phyloP scores from a whole-genome alignment of 2,113 vertebrate species.

The Halcyon senegalensis region DNA sequence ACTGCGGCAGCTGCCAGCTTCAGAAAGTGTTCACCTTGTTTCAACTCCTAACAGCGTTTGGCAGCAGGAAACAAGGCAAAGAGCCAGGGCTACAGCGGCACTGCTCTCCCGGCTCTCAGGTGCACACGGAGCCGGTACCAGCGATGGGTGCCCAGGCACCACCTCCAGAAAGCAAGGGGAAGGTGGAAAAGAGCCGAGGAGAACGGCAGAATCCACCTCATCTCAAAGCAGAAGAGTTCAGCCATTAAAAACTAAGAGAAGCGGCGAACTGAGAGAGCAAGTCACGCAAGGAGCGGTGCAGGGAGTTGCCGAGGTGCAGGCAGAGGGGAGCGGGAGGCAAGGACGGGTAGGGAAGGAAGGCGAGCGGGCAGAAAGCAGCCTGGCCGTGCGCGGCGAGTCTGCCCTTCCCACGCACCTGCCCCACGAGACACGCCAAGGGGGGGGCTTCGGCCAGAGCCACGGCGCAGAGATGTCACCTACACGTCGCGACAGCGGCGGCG shows the following conservation, averaged over 20 bases:
- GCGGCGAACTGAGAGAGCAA: background rate
- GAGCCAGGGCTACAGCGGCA: background rate
- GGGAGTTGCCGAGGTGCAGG: background rate
- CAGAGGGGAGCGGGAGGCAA: background rate
- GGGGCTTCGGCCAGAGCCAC: background rate
- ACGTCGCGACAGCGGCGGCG: accelerated
- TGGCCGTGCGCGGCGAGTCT: accelerated
- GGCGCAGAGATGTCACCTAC: background rate
- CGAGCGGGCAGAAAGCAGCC: background rate
- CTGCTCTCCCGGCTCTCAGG: background rate
- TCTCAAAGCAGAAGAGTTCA: background rate
- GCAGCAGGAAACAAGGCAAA: background rate
- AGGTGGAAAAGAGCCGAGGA: background rate
- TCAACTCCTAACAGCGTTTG: background rate
- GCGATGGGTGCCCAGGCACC: accelerated
- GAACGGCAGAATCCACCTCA: accelerated
- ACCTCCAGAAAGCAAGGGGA: background rate
- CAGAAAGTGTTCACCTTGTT: background rate
- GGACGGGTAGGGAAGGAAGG: background rate
- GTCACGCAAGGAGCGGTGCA: accelerated
- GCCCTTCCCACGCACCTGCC: background rate
- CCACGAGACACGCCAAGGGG: background rate
- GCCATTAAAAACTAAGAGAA: background rate
- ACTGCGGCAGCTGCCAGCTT: conserved; percentile 2
- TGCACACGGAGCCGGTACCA: background rate